Evolutionary conservation across 2,113 vertebrate genomes (phyloP).

Genomic region (Engraulis encrasicolus): DNA sequence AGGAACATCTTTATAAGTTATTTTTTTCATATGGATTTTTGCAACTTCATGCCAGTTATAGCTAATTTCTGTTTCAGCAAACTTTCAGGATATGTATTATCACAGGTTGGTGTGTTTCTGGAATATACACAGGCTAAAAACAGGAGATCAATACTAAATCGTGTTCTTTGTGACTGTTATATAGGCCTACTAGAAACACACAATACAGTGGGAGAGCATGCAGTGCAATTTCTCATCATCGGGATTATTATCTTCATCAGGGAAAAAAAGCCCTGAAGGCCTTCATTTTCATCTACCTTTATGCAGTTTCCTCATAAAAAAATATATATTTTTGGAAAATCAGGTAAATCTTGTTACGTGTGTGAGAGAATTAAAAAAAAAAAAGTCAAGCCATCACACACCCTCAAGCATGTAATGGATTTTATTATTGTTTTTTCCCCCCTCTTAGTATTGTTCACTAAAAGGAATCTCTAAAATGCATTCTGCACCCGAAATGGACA

Average conservation of each 20-base stretch:
- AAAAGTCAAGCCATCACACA: not conserved
- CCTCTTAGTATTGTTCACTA: no score
- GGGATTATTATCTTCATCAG: not conserved
- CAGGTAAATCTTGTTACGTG: not conserved
- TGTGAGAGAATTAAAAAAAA: not conserved
- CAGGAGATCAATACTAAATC: no score
- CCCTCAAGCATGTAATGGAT: conserved; percentile 1
- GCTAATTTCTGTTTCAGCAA: no score
- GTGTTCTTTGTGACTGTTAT: not conserved
- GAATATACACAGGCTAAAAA: not conserved
- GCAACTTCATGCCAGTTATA: not conserved
- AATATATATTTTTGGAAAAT: not conserved
- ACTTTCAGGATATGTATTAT: no score
- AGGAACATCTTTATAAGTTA: not conserved
- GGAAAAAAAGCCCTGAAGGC: not conserved
- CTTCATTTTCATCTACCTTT: not conserved
- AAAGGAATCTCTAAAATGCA: no score
- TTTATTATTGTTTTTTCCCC: no score
- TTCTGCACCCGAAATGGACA: no score
- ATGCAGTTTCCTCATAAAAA: not conserved
- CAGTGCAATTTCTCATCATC: not conserved
- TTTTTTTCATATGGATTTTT: not conserved
- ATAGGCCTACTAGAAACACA: not conserved
- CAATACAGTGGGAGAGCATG: not conserved
- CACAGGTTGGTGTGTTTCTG: not conserved